Conservation (phyloP, 2,888 invertebrate genomes). For the Drosophila percnosoma region DNA sequence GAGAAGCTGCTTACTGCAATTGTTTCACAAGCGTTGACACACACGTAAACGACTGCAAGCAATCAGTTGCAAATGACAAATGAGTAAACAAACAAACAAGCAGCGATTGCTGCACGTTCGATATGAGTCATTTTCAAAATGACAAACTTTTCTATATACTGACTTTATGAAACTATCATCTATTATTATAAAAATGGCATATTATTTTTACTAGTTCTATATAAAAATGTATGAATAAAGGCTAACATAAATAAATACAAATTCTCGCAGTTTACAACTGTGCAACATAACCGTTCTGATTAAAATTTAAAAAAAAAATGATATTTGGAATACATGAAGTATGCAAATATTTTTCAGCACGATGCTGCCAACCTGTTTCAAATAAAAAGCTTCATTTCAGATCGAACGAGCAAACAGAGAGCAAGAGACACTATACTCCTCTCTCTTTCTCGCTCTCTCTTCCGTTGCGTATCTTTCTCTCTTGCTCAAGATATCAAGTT, state of each 20-base stretch:
- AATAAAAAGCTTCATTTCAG: slow-evolving; percentile 6
- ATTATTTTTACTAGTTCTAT: background rate
- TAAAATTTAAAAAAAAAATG: slow-evolving; percentile 1
- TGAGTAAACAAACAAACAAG: slow-evolving; percentile 27
- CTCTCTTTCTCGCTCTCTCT: background rate
- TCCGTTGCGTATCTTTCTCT: background rate
- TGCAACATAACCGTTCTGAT: background rate
- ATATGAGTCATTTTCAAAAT: background rate
- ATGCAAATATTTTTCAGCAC: slow-evolving; percentile 13
- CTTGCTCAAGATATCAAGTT: slow-evolving; percentile 37
- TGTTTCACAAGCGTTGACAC: slow-evolving; percentile 11
- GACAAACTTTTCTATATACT: background rate
- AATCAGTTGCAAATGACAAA: slow-evolving; percentile 1
- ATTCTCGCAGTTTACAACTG: slow-evolving; percentile 9
- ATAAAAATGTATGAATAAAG: background rate
- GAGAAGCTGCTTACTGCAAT: slow-evolving; percentile 12
- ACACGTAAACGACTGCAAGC: slow-evolving; percentile 28
- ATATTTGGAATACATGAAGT: slow-evolving; percentile 7
- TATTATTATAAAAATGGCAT: background rate
- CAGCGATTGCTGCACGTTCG: slow-evolving; percentile 6
- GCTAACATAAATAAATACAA: background rate
- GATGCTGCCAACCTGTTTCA: slow-evolving; percentile 25
- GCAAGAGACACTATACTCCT: background rate
- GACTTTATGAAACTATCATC: background rate
- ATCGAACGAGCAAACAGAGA: background rate